A percentile compares a stretch with the other conserved stretches of the same genome.
These are phyloP conservation scores for Botrylloides violaceus DNA, from an alignment of 23 tunicate species.

Conservation along the genomic window DNA sequence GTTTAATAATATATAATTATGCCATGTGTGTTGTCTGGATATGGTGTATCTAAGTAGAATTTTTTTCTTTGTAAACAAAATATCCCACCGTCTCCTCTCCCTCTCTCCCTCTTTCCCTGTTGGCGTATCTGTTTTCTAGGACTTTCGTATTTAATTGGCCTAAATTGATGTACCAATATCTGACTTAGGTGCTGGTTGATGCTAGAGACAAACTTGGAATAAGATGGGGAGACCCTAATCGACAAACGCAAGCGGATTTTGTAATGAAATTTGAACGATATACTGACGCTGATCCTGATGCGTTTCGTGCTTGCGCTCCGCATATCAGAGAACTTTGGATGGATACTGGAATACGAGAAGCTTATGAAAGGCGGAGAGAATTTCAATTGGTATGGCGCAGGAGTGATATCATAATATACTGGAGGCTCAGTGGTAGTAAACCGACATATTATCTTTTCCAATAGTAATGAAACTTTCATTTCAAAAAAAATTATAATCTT, in stretches of 20 bases:
- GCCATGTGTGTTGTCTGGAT: too few relatives aligned
- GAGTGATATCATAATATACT: too few relatives aligned
- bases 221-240: slow-evolving; percentile 74
- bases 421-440: too few relatives aligned
- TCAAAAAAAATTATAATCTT: too few relatives aligned
- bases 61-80: not conserved
- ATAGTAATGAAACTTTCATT: too few relatives aligned
- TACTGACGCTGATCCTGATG: slow-evolving; percentile 48
- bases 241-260: slow-evolving; percentile 70
- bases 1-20: too few relatives aligned
- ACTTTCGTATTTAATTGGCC: too few relatives aligned
- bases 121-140: not conserved
- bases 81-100: not conserved
- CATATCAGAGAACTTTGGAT: slow-evolving; percentile 82
- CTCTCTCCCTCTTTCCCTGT: not conserved
- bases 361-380: slow-evolving; percentile 84
- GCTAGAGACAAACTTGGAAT: slow-evolving; percentile 89
- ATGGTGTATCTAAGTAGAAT: too few relatives aligned
- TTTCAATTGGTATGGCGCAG: slow-evolving; percentile 99
- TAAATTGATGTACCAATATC: not conserved
- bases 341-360: slow-evolving; percentile 75
- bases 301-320: slow-evolving; percentile 73
- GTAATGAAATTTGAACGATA: slow-evolving; percentile 82
- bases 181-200: slow-evolving; percentile 81
- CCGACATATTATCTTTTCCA: too few relatives aligned